phyloP scores from a whole-genome alignment of 2,113 vertebrate genomes.

The Saccopteryx bilineata region DNA sequence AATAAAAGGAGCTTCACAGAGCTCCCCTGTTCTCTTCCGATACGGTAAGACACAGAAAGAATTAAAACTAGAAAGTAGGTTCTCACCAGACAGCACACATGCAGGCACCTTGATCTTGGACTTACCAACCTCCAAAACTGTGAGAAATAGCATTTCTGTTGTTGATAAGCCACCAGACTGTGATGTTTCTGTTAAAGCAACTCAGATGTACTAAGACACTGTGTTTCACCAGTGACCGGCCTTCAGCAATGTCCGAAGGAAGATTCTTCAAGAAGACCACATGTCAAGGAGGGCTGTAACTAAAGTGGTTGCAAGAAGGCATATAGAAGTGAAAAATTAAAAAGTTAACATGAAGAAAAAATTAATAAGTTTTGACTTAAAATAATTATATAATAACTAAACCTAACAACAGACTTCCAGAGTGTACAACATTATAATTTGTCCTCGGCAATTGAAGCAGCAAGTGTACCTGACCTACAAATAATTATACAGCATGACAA shows the following conservation, averaged over 20 bases:
- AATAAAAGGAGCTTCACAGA: neutral
- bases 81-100: neutral
- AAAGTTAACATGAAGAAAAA: slow-evolving; percentile 4
- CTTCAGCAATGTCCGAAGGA: neutral
- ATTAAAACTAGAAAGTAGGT: neutral
- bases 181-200: neutral
- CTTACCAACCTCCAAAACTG: neutral
- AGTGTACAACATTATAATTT: slow-evolving; percentile 41
- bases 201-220: neutral
- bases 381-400: slow-evolving; percentile 55
- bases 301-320: neutral
- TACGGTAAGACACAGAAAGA: neutral
- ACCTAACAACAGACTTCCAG: slow-evolving; percentile 12
- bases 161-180: neutral
- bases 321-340: neutral
- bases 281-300: neutral
- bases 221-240: neutral
- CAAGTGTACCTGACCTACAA: slow-evolving; percentile 58
- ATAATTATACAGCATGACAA: slow-evolving; percentile 41
- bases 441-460: neutral
- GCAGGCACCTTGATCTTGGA: neutral
- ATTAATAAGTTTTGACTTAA: slow-evolving; percentile 3
- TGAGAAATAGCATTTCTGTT: slow-evolving; percentile 14
- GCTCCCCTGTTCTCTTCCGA: neutral
- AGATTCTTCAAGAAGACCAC: neutral